phyloP scores from a whole-genome alignment of 1,140 invertebrate genomes.

The Drosophila simulans region DNA sequence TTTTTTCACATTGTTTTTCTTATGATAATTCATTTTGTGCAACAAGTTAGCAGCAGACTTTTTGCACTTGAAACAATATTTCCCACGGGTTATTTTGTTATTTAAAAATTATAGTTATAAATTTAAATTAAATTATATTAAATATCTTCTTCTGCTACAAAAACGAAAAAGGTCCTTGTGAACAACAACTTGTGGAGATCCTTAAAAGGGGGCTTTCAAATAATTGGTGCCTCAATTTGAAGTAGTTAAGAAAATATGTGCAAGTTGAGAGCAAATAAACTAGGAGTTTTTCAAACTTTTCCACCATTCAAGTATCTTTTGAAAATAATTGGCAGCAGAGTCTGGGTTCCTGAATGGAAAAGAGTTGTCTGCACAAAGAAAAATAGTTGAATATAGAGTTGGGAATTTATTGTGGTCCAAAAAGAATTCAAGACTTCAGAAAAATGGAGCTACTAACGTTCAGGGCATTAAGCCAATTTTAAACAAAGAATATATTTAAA shows the following conservation, averaged over 20 bases:
- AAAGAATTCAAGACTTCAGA: not conserved
- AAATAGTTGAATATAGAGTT: not conserved
- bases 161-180: no score
- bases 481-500: no score
- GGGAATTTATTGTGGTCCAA: not conserved
- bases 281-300: not conserved
- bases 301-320: slow-evolving; percentile 11
- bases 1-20: not conserved
- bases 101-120: no score
- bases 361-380: not conserved
- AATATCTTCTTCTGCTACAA: no score
- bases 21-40: slow-evolving; percentile 2
- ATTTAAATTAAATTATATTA: no score
- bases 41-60: slow-evolving; percentile 21
- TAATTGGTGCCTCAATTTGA: slow-evolving; percentile 16
- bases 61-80: not conserved
- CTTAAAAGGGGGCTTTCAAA: slow-evolving; percentile 4
- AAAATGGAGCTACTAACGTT: no score
- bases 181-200: not conserved
- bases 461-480: no score
- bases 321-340: slow-evolving; percentile 28
- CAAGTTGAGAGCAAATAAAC: not conserved
- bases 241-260: slow-evolving; percentile 3
- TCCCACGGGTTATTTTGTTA: no score
- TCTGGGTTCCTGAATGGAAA: not conserved